Conservation (phyloP, 2,113 vertebrate genomes). For the Cnemophilus loriae region DNA sequence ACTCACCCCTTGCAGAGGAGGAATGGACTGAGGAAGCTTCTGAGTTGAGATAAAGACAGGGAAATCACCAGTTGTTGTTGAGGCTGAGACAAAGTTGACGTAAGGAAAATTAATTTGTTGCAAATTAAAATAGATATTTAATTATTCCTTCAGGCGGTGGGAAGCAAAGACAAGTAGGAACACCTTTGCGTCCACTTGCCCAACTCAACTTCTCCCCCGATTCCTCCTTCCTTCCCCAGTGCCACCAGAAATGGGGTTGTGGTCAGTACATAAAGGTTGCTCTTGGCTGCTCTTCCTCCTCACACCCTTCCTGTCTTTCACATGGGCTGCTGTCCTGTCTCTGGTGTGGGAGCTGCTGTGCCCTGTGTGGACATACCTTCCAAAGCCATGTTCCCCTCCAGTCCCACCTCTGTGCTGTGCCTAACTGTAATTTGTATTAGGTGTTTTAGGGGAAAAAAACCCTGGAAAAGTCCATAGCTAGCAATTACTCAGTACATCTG, state of each 20-base stretch:
- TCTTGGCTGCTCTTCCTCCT: neutral
- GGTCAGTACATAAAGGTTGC: neutral
- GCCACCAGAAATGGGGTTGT: neutral
- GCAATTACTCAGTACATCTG: neutral
- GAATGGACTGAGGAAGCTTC: neutral
- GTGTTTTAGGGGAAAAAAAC: neutral
- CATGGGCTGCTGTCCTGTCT: neutral
- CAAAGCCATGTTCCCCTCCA: neutral
- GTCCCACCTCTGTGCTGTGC: neutral
- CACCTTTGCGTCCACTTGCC: neutral
- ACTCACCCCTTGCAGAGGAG: neutral
- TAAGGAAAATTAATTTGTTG: neutral
- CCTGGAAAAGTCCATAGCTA: neutral
- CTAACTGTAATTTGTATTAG: neutral
- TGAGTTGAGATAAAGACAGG: neutral
- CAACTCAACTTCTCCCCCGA: fast-evolving
- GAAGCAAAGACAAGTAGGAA: neutral
- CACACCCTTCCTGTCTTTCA: neutral
- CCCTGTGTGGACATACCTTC: neutral
- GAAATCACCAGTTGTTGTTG: neutral
- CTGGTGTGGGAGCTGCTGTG: neutral
- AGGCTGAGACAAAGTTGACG: neutral
- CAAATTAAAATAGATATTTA: neutral
- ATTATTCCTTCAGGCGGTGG: neutral
- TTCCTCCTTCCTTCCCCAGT: neutral